phyloP scores from a whole-genome alignment of 2,888 invertebrate species.

The Clostera curtula region DNA sequence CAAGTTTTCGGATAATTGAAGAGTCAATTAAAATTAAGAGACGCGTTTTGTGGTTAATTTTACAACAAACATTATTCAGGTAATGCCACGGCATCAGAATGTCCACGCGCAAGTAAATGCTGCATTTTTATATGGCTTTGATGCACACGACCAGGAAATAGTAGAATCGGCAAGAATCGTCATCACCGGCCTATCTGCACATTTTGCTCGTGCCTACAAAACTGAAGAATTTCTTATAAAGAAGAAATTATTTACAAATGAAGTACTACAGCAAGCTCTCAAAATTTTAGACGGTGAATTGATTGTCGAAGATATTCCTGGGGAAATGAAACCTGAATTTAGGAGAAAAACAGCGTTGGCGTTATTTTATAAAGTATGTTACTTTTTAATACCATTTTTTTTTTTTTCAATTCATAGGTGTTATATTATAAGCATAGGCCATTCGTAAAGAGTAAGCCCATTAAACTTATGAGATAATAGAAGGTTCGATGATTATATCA shows the following conservation, averaged over 20 bases:
- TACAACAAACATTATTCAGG: too few relatives aligned
- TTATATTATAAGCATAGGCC: neutral
- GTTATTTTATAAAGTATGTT: constrained; percentile 78
- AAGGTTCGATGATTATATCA: too few relatives aligned
- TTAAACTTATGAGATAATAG: too few relatives aligned
- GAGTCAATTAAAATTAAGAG: too few relatives aligned
- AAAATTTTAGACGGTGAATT: constrained; percentile 71
- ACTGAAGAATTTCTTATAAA: constrained; percentile 67
- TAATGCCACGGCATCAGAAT: constrained; percentile 83
- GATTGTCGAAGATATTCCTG: constrained; percentile 49
- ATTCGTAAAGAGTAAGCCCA: too few relatives aligned
- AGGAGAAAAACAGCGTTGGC: constrained; percentile 75
- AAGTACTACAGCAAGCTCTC: constrained; percentile 68
- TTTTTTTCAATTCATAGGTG: neutral
- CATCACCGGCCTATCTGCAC: constrained; percentile 71
- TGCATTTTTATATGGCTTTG: constrained; percentile 78
- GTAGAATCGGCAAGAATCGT: constrained; percentile 74
- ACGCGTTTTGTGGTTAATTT: too few relatives aligned
- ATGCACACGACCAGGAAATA: constrained; percentile 25
- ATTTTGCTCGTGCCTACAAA: constrained; percentile 73
- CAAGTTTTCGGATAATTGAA: too few relatives aligned
- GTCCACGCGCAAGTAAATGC: constrained; percentile 85
- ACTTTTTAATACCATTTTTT: neutral
- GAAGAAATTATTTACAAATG: constrained; percentile 56
- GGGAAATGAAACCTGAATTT: constrained; percentile 75